Evolutionary conservation across 2,797 vertebrate genomes (phyloP).

Genomic region (Brachyrhaphis roseni): DNA sequence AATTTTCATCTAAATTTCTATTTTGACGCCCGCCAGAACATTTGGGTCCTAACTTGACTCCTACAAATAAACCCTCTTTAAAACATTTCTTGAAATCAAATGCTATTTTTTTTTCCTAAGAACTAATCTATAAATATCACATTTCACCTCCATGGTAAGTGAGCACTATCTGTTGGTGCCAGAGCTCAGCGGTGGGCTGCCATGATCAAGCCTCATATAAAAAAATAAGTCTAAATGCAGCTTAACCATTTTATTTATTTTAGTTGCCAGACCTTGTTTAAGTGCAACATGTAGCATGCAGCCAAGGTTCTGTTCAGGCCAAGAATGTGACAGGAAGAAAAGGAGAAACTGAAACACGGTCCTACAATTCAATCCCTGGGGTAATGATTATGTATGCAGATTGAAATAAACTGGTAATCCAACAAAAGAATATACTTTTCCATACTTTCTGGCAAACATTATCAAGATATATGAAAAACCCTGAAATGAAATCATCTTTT

Average conservation of each 20-base stretch:
- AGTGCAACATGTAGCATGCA: slow-evolving; percentile 24
- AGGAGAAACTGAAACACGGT: background rate
- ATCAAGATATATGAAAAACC: background rate
- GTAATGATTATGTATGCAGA: slow-evolving; percentile 14
- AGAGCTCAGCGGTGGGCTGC: background rate
- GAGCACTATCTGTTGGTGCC: background rate
- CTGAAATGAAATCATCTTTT: background rate
- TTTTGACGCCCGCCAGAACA: too few relatives aligned
- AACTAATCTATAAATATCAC: background rate
- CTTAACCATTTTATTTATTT: slow-evolving; percentile 11
- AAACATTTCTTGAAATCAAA: slow-evolving; percentile 6
- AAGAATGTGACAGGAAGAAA: slow-evolving; percentile 1
- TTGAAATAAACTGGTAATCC: slow-evolving; percentile 67
- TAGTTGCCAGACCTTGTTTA: slow-evolving; percentile 26
- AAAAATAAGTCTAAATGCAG: slow-evolving; percentile 20
- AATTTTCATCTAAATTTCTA: background rate
- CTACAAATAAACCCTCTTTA: background rate
- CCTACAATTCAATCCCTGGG: slow-evolving; percentile 28
- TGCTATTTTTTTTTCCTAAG: background rate
- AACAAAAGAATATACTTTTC: too few relatives aligned
- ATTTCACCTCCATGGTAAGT: background rate
- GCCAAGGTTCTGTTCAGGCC: slow-evolving; percentile 23
- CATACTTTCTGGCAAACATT: background rate
- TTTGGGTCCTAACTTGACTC: background rate
- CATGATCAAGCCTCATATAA: slow-evolving; percentile 12